Evolutionary conservation across 2,797 vertebrate genomes (phyloP).

Genomic region (Molossus alvarezi): DNA sequence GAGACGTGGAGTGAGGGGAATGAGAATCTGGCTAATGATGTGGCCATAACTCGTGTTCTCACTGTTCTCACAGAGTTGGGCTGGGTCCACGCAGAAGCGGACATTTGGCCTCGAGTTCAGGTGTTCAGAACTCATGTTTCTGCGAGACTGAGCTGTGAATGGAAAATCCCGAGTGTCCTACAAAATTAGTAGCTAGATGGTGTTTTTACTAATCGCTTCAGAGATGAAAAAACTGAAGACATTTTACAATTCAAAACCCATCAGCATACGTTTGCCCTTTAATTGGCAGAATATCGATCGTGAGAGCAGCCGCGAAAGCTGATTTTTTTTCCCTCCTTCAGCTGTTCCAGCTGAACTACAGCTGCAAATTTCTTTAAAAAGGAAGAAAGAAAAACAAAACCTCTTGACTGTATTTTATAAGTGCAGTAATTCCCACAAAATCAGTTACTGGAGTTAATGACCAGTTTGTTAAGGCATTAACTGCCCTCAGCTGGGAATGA

Average conservation of each 20-base stretch:
- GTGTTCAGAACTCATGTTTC: slow-evolving; percentile 76
- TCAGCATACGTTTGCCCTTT: slow-evolving; percentile 88
- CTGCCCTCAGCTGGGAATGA: slow-evolving; percentile 90
- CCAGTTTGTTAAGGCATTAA: slow-evolving; percentile 91
- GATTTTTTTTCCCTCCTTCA: slow-evolving; percentile 86
- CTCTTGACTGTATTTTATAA: slow-evolving; percentile 90
- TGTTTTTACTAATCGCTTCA: slow-evolving; percentile 87
- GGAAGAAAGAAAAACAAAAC: neutral
- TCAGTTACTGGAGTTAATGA: slow-evolving; percentile 91
- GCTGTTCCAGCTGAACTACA: slow-evolving; percentile 90
- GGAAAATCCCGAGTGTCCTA: slow-evolving; percentile 71
- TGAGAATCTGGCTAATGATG: slow-evolving; percentile 74
- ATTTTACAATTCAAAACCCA: slow-evolving; percentile 88
- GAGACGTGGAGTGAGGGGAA: slow-evolving; percentile 54
- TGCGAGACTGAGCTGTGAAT: slow-evolving; percentile 62
- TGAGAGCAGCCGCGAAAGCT: slow-evolving; percentile 86
- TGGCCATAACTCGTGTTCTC: slow-evolving; percentile 75
- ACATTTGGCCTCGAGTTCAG: slow-evolving; percentile 78
- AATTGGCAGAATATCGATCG: slow-evolving; percentile 90
- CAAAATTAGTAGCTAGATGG: slow-evolving; percentile 81
- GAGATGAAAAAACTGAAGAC: slow-evolving; percentile 87
- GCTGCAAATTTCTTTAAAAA: slow-evolving; percentile 88
- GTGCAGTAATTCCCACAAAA: slow-evolving; percentile 91
- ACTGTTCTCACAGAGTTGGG: slow-evolving; percentile 73
- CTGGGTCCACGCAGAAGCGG: slow-evolving; percentile 66